phyloP scores from a whole-genome alignment of 2,888 invertebrate genomes.

The Spatulosminthurus flaviceps region DNA sequence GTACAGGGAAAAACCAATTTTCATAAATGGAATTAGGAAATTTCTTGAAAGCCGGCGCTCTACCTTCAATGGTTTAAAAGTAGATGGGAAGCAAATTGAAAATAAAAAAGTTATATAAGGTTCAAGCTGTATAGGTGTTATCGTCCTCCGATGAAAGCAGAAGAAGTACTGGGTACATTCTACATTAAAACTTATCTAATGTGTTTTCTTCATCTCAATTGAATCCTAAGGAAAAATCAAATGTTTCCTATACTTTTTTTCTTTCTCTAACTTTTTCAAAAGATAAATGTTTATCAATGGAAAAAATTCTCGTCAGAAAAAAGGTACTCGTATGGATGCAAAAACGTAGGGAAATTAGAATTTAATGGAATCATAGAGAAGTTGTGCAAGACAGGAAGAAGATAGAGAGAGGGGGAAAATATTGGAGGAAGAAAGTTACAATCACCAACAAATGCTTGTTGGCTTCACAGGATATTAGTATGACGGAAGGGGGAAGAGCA shows the following conservation, averaged over 20 bases:
- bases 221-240: neutral
- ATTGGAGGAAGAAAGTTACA: neutral
- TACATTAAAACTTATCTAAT: too few species aligned
- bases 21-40: conserved; percentile 26
- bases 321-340: neutral
- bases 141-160: neutral
- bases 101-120: neutral
- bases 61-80: neutral
- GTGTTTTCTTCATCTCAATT: too few species aligned
- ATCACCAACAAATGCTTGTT: conserved; percentile 31
- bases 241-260: neutral
- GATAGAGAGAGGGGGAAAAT: neutral
- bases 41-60: neutral
- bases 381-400: neutral
- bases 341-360: conserved; percentile 27
- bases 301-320: conserved; percentile 8
- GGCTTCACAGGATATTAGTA: conserved; percentile 4
- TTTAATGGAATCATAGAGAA: conserved; percentile 37
- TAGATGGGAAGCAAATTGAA: conserved; percentile 24
- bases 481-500: neutral
- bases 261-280: conserved; percentile 19
- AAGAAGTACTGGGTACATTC: too few species aligned
- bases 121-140: too few species aligned
- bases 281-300: conserved; percentile 20
- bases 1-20: conserved; percentile 30